phyloP scores from a whole-genome alignment of 2,113 vertebrate species.

The Syngnathus typhle region DNA sequence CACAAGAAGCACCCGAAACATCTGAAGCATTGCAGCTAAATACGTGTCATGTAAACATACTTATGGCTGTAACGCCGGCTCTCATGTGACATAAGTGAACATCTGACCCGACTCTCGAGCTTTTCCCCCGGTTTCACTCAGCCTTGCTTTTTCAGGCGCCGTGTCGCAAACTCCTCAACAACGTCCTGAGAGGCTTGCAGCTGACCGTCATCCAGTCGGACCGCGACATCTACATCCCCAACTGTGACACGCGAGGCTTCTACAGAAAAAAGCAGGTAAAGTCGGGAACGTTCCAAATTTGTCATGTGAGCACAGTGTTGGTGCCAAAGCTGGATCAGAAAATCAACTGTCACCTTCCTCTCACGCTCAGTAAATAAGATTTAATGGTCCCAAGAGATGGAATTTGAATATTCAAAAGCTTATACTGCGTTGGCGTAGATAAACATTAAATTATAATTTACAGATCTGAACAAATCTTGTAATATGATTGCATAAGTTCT shows the following conservation, averaged over 20 bases:
- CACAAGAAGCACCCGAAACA: conserved; percentile 46
- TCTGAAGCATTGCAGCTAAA: conserved; percentile 48
- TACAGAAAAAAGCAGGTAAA: conserved; percentile 81
- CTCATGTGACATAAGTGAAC: conserved; percentile 26
- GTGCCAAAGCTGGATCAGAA: conserved; percentile 16
- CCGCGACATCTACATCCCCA: conserved; percentile 79
- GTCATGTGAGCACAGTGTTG: background rate
- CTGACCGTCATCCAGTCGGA: conserved; percentile 73
- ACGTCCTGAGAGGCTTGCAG: conserved; percentile 72
- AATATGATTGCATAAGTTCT: too few relatives aligned
- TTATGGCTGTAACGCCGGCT: conserved; percentile 7
- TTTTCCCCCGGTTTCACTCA: conserved; percentile 27
- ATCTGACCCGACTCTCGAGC: conserved; percentile 25
- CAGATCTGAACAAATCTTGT: too few relatives aligned
- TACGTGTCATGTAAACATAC: conserved; percentile 41
- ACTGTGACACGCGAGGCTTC: conserved; percentile 79
- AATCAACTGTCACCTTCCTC: conserved; percentile 40
- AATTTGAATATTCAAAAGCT: too few relatives aligned
- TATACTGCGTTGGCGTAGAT: too few relatives aligned
- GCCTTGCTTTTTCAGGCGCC: conserved; percentile 67
- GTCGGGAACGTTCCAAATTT: conserved; percentile 17
- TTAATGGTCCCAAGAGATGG: too few relatives aligned
- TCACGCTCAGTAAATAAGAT: background rate
- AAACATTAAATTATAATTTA: too few relatives aligned
- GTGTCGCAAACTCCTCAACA: conserved; percentile 73